Evolutionary conservation across 2,113 vertebrate species (phyloP), one percentile per base, ranked within the genome.

Genomic region (Urocitellus parryii): DNA sequence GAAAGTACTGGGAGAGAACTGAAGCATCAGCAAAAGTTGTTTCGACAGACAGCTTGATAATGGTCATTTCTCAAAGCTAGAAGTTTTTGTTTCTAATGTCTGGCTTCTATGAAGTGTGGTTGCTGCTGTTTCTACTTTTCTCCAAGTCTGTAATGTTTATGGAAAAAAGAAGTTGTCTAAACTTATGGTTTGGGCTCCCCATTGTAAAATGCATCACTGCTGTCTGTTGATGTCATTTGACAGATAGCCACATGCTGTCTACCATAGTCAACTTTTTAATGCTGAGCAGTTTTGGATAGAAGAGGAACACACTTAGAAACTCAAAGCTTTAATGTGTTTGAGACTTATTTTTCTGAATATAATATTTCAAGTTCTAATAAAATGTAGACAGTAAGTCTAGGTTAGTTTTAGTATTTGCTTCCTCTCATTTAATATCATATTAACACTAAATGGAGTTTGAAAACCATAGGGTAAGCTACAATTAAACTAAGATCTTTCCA

Each of bases 11-110:
- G n/a, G 58, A 24, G 32, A 70, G 45, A 83, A 70, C 18, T 32
- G 95, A 91, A 93, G 72, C 79, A 85, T 97, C 96, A 96, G 95
- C 97, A 97, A 90, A 96, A 92, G 58, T 1, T 0, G 7, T 78
- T 39, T n/a, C 4, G 45, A 79, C 65, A 83, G 72, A 67, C 82
- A 77, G 56, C 37, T 82, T 90, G 27, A 34, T 95, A 93, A 96
- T 96, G 91, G 93, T n/a, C 18, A 17, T 93, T 94, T 96, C 72
- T 93, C 27, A 63, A 58, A 84, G 39, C 93, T 45, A 58, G 72
- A 45, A 58, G 48, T 85, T 92, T 94, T 68, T 72, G 86, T 79
- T 97, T 95, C 83, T 95, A 80, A 87, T 58, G 93, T 97, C 97
- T 97, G 93, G 86, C 70, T 94, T 96, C 86, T 39, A 32, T 87